Percentiles rank a stretch among this genome's conserved stretches.
Evolutionary conservation across 1,140 invertebrate species (phyloP).

Genomic region (Zaprionus tsacasi): DNA sequence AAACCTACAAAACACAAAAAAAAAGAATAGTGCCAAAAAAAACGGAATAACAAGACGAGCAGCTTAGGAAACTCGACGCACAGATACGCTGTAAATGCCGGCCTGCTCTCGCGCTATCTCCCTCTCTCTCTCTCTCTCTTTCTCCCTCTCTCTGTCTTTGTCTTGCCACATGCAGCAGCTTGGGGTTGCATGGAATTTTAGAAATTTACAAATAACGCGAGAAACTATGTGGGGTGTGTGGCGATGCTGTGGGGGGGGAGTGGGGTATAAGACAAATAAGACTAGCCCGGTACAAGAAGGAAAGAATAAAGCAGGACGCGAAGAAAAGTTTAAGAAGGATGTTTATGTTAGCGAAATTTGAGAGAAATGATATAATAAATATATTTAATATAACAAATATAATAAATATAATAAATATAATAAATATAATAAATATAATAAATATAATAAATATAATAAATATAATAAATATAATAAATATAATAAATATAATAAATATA

Average conservation of each 20-base stretch:
- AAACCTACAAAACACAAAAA: constrained; percentile 19
- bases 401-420: no score
- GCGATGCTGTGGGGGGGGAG: not conserved
- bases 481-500: no score
- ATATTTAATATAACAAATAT: no score
- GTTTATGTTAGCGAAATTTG: no score
- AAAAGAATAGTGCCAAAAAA: constrained; percentile 8
- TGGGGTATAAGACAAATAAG: no score
- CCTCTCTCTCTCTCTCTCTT: not conserved
- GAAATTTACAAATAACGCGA: constrained; percentile 7
- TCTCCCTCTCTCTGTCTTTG: not conserved
- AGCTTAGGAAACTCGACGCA: not conserved
- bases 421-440: no score
- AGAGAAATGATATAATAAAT: no score
- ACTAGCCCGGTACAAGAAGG: no score
- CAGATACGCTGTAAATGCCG: not conserved
- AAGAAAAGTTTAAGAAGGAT: no score
- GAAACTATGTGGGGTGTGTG: not conserved
- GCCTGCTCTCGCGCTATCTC: not conserved
- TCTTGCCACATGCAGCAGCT: not conserved
- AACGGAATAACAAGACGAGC: constrained; percentile 15
- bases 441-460: no score
- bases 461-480: no score
- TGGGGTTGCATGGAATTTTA: not conserved
- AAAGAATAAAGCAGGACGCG: no score